A percentile compares a stretch with the other conserved stretches of the same genome.
phyloP scores from a whole-genome alignment of 2,888 invertebrate species.

The Drosophila buzzatii region DNA sequence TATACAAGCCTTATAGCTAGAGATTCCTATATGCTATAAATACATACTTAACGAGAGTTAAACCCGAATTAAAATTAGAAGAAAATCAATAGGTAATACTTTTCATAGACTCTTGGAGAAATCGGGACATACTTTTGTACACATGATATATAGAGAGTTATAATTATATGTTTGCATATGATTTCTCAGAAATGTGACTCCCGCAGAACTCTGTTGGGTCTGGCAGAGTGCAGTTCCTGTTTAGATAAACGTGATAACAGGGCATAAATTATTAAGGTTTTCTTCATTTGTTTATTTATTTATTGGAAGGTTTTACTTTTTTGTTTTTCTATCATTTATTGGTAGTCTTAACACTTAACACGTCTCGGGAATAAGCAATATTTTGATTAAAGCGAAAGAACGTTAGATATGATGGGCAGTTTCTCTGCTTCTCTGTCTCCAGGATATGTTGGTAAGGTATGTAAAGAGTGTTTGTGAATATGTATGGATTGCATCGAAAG shows the following conservation, averaged over 20 bases:
- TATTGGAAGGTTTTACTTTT: background rate
- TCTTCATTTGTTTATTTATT: background rate
- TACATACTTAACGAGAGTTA: conserved; percentile 41
- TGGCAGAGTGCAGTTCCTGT: conserved; percentile 80
- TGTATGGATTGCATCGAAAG: conserved; percentile 19
- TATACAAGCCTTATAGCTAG: conserved; percentile 59
- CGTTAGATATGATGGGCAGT: conserved; percentile 49
- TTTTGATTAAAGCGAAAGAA: conserved; percentile 47
- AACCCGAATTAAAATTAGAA: conserved; percentile 17
- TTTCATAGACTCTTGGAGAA: conserved; percentile 67
- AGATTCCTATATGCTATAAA: conserved; percentile 45
- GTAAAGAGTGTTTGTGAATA: conserved; percentile 26
- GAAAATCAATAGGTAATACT: conserved; percentile 77
- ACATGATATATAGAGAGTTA: background rate
- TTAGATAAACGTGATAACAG: conserved; percentile 69
- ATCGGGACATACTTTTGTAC: conserved; percentile 25
- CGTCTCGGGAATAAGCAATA: conserved; percentile 39
- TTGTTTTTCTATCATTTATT: conserved; percentile 8
- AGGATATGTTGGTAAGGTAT: conserved; percentile 39
- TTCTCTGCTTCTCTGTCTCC: conserved; percentile 7
- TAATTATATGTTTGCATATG: conserved; percentile 7
- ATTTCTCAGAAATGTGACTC: conserved; percentile 81
- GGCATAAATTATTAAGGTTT: conserved; percentile 44
- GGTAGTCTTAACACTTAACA: conserved; percentile 56
- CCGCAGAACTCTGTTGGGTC: conserved; percentile 69